Evolutionary conservation across 2,888 invertebrate genomes (phyloP).

Genomic region (Euzophera pinguis): DNA sequence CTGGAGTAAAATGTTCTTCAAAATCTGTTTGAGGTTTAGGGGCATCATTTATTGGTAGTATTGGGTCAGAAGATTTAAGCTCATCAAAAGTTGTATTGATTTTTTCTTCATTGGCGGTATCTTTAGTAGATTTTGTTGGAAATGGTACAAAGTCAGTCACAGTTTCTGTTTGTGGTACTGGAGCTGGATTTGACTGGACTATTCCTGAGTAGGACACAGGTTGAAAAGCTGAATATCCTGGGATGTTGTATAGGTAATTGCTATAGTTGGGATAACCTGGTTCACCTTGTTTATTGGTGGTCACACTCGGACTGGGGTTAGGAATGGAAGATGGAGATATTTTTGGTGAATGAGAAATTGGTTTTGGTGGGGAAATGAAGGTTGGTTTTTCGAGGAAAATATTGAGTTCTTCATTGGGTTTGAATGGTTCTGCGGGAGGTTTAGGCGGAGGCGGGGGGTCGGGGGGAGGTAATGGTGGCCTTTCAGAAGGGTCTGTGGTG

Average conservation of each 20-base stretch:
- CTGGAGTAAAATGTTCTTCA: constrained; percentile 61
- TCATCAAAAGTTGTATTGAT: constrained; percentile 22
- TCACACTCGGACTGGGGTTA: constrained; percentile 66
- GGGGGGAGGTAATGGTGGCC: constrained; percentile 29
- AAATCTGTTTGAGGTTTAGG: constrained; percentile 51
- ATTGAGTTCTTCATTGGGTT: constrained; percentile 39
- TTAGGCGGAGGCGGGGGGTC: constrained; percentile 37
- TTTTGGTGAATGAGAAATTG: constrained; percentile 60
- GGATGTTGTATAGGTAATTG: constrained; percentile 63
- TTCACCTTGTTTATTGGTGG: constrained; percentile 55
- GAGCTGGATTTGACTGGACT: constrained; percentile 37
- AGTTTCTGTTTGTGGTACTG: constrained; percentile 32
- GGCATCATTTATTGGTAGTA: constrained; percentile 24
- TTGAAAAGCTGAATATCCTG: constrained; percentile 72
- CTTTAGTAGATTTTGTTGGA: constrained; percentile 28
- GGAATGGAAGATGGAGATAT: constrained; percentile 75
- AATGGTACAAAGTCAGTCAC: constrained; percentile 38
- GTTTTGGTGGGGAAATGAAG: constrained; percentile 48
- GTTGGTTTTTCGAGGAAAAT: constrained; percentile 48
- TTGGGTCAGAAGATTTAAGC: constrained; percentile 26
- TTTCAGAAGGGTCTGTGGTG: constrained; percentile 19
- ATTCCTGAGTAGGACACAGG: constrained; percentile 54
- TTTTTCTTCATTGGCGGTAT: constrained; percentile 27
- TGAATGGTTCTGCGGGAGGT: constrained; percentile 45
- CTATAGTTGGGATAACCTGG: constrained; percentile 57